Conservation (phyloP, 35 echinoderm and acorn worm genomes). For the Ophiothrix spiculata region DNA sequence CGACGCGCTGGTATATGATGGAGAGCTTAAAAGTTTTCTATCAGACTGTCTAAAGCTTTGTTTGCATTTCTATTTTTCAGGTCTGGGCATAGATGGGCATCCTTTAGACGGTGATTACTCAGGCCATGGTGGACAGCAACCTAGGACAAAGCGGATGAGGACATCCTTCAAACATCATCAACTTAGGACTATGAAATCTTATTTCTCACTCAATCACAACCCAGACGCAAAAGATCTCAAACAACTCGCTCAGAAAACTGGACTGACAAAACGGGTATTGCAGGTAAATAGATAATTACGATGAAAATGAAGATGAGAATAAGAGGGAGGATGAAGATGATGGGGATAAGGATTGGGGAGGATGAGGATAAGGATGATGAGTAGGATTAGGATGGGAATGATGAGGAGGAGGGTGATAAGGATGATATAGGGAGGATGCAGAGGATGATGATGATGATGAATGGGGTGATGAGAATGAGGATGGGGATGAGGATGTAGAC, state of each 20-base stretch:
- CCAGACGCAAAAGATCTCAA: conserved; percentile 99
- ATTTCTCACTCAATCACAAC: conserved; percentile 97
- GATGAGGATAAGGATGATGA: too few relatives aligned
- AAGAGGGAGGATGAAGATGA: too few relatives aligned
- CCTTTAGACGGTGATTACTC: conserved; percentile 73
- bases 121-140: conserved; percentile 50
- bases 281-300: conserved; percentile 50
- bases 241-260: conserved; percentile 98
- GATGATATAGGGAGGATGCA: too few relatives aligned
- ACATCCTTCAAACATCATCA: conserved; percentile 99
- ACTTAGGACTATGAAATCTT: conserved; percentile 97
- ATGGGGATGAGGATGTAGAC: too few relatives aligned
- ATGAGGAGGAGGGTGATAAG: too few relatives aligned
- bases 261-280: conserved; percentile 92
- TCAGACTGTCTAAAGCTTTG: neutral
- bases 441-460: too few relatives aligned
- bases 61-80: neutral
- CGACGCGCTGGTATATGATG: too few relatives aligned
- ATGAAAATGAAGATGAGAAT: too few relatives aligned
- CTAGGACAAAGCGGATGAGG: conserved; percentile 90
- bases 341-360: too few relatives aligned
- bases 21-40: neutral
- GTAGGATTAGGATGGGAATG: too few relatives aligned
- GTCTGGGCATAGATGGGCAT: conserved; percentile 45
- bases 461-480: too few relatives aligned